Percentiles rank a stretch among this genome's conserved stretches.
Evolutionary conservation across 2,797 vertebrate species (phyloP).

Genomic region (Sebastes oblongus): DNA sequence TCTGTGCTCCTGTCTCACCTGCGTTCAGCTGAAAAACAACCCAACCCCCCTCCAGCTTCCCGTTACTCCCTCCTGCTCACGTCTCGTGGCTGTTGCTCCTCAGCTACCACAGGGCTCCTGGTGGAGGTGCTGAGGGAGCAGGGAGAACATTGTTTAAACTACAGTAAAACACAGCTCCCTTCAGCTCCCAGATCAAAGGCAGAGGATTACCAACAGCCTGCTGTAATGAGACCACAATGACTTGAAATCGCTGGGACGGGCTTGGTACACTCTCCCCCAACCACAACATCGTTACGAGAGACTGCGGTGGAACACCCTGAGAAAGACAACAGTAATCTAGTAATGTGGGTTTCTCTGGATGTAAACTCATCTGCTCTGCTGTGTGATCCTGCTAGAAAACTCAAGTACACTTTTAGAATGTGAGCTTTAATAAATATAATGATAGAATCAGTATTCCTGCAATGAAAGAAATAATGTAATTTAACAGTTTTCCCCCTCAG

Average conservation of each 20-base stretch:
- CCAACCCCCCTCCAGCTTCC: neutral
- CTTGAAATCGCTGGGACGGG: conserved; percentile 63
- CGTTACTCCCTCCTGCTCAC: neutral
- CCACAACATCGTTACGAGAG: conserved; percentile 38
- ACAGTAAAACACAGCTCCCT: conserved; percentile 66
- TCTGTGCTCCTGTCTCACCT: conserved; percentile 22
- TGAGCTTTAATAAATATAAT: neutral
- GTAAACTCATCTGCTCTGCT: conserved; percentile 48
- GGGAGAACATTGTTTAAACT: conserved; percentile 69
- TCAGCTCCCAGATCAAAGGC: conserved; percentile 74
- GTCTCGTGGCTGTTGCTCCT: conserved; percentile 22
- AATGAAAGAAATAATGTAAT: neutral
- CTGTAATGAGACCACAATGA: conserved; percentile 72
- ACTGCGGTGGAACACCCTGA: conserved; percentile 61
- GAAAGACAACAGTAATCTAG: conserved; percentile 76
- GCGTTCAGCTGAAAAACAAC: conserved; percentile 26
- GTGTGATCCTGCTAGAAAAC: neutral
- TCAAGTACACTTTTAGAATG: neutral
- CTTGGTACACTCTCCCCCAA: conserved; percentile 38
- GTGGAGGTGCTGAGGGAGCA: conserved; percentile 68
- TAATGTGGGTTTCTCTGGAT: conserved; percentile 70
- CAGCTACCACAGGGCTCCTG: conserved; percentile 57
- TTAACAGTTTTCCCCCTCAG: neutral
- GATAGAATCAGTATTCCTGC: neutral
- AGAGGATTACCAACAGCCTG: conserved; percentile 76